Evolutionary conservation across 2,888 invertebrate species (phyloP), one percentile per base, ranked within the genome.

Genomic region (Schizotus pectinicornis): DNA sequence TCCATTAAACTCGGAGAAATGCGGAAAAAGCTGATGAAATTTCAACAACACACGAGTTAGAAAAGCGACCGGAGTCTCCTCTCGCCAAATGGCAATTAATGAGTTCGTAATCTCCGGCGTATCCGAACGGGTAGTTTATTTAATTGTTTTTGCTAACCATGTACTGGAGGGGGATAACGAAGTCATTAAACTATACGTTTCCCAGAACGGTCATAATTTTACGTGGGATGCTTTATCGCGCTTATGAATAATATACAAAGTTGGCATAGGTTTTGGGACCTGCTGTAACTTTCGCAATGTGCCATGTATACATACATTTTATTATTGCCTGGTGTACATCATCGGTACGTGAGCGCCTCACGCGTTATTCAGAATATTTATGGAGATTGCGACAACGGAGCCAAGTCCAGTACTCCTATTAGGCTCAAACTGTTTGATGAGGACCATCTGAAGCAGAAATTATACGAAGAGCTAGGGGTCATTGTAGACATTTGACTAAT

Each of bases 131-230:
- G 50, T 50, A 34, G 50, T 56, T 51, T 56, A 68, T 72, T 71
- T 68, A 70, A 73, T 69, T 71, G 73, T 73, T 73, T 73, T 73
- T 72, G 70, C 65, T 62, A 60, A 59, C 43, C 47, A 46, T 41
- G 22, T 12, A 46, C 46, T 57, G 56, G 61, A 59, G 53, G 56
- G 59, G 67, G 62, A 65, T 65, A 70, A 67, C 68, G 65, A 71
- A 72, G 66, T 72, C 70, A 69, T 73, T 73, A 73, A 72, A 71
- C 68, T 68, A 65, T 56, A 65, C 58, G 62, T 61, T 63, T 67
- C 67, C 69, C 69, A 46, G 62, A 69, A 67, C 68, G 56, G 55
- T 61, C 57, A 67, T 69, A 69, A 71, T 59, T 59, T 50, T 42
- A 50, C 55, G 55, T 47, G 55, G 50, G 46, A 50, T 59, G 54